Percentiles rank a stretch among this genome's conserved stretches.
These are phyloP conservation scores for Caenorhabditis zanzibari DNA, from an alignment of 2,888 invertebrate genomes.

Conservation along the genomic window DNA sequence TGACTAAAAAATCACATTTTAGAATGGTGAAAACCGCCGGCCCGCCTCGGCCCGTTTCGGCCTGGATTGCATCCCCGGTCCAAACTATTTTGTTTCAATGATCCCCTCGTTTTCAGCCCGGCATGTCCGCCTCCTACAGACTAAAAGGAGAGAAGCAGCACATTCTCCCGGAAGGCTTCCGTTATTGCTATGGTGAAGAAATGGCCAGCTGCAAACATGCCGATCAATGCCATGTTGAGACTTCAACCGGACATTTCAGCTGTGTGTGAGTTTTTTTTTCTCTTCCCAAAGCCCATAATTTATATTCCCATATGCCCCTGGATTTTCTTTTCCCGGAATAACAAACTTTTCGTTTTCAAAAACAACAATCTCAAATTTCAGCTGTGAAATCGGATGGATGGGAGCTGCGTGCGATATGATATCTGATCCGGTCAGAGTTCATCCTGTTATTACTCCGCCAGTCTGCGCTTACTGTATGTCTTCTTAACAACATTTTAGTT, in stretches of 20 bases:
- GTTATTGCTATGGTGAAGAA: conserved; percentile 66
- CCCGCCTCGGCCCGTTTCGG: no score
- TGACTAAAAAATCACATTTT: no score
- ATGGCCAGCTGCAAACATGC: conserved; percentile 66
- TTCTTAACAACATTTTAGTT: conserved; percentile 58
- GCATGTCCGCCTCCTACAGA: conserved; percentile 71
- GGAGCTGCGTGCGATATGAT: conserved; percentile 64
- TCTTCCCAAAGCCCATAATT: background rate
- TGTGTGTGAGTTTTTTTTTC: conserved; percentile 62
- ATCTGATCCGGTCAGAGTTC: conserved; percentile 63
- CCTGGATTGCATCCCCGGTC: no score
- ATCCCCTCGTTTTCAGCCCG: conserved; percentile 42
- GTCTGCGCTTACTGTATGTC: conserved; percentile 69
- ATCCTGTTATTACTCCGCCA: conserved; percentile 57
- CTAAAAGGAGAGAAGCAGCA: conserved; percentile 61
- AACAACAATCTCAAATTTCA: conserved; percentile 48
- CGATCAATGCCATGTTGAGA: conserved; percentile 58
- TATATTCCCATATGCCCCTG: conserved; percentile 1
- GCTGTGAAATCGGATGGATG: conserved; percentile 65
- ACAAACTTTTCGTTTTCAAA: background rate
- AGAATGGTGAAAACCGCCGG: no score
- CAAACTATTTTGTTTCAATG: background rate
- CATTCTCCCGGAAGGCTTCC: conserved; percentile 63
- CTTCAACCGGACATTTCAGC: conserved; percentile 52
- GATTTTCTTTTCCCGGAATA: conserved; percentile 41